Conservation (phyloP, 2,113 vertebrate genomes). For the Tylochromis polylepis region DNA sequence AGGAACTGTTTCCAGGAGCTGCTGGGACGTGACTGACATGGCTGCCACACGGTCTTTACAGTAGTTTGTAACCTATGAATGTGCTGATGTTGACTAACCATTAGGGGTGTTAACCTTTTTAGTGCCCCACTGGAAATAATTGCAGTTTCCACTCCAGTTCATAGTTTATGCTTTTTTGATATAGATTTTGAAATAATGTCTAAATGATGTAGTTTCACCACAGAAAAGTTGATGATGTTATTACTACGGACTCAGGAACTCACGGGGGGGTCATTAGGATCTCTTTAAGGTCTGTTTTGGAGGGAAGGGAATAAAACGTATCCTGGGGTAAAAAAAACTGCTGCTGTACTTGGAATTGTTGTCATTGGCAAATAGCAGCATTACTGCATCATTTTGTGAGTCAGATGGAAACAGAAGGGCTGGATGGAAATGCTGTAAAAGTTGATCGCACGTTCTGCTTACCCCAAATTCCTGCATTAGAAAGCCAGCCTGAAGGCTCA, state of each 20-base stretch:
- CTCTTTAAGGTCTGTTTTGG: neutral
- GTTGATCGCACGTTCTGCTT: neutral
- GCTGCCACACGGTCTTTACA: neutral
- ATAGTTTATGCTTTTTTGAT: neutral
- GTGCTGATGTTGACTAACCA: neutral
- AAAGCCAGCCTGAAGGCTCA: neutral
- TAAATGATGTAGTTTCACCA: neutral
- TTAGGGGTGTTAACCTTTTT: accelerated
- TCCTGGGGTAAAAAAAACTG: neutral
- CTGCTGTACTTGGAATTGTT: neutral
- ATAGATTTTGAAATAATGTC: neutral
- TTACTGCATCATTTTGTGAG: neutral
- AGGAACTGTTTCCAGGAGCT: neutral
- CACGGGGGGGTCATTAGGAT: neutral
- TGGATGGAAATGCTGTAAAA: neutral
- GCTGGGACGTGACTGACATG: neutral
- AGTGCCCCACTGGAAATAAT: neutral
- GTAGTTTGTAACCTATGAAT: neutral
- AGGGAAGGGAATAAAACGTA: neutral
- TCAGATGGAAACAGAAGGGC: neutral
- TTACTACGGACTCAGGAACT: neutral
- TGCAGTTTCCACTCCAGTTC: no score
- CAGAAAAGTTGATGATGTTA: neutral
- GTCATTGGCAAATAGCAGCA: neutral
- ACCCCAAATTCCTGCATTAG: neutral